Conservation (phyloP, 1,140 invertebrate species). For the Berghia stephanieae region DNA sequence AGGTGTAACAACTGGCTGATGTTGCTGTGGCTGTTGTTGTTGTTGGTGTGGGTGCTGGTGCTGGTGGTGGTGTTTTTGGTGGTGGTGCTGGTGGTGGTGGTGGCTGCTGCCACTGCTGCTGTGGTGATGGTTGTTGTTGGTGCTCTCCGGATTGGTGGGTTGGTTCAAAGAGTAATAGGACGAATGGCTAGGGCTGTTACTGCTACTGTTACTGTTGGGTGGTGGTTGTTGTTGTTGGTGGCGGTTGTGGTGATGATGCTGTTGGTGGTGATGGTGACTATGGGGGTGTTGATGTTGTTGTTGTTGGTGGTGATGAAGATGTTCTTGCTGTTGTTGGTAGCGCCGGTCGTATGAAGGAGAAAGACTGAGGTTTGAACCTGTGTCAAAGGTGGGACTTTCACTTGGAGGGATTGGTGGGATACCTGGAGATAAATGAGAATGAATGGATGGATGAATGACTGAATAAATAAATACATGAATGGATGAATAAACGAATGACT, state of each 20-base stretch:
- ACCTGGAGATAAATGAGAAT: background rate
- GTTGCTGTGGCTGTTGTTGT: background rate
- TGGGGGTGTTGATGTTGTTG: conserved; percentile 23
- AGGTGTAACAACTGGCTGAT: background rate
- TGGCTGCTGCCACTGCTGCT: conserved; percentile 19
- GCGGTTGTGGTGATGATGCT: background rate
- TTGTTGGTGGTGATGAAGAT: background rate
- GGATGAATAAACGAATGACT: no score
- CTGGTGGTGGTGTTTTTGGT: background rate
- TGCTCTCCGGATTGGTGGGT: background rate
- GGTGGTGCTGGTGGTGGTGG: conserved; percentile 14
- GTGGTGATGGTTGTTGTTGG: background rate
- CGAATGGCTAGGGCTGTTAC: no score
- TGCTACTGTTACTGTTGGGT: background rate
- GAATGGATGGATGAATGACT: background rate
- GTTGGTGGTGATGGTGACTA: conserved; percentile 7
- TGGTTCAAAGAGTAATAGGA: no score
- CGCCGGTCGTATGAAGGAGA: conserved; percentile 17
- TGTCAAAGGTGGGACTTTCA: conserved; percentile 8
- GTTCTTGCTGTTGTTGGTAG: conserved; percentile 7
- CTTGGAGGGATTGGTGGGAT: conserved; percentile 14
- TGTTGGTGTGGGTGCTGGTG: background rate
- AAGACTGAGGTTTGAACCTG: background rate
- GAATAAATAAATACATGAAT: no score
- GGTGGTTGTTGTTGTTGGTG: background rate